Conservation (phyloP, 2,797 vertebrate genomes). For the Micromesistius poutassou region DNA sequence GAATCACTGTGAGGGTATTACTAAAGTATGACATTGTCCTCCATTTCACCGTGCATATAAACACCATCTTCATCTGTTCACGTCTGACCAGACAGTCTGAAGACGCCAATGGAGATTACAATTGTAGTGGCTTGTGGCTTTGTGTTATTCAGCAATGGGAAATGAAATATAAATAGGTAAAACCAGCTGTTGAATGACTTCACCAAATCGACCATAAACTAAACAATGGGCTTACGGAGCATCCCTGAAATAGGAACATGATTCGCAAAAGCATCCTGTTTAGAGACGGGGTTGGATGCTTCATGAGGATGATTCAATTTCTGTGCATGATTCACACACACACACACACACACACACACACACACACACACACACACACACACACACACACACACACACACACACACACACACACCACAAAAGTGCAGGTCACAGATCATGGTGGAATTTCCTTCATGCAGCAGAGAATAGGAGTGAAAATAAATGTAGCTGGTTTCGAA, state of each 20-base stretch:
- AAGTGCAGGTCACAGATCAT: not conserved
- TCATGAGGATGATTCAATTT: not conserved
- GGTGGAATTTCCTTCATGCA: not conserved
- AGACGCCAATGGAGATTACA: not conserved
- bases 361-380: no score
- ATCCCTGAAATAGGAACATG: not conserved
- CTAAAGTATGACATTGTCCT: not conserved
- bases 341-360: no score
- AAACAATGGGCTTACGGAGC: not conserved
- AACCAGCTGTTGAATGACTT: not conserved
- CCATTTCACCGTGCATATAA: not conserved
- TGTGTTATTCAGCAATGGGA: not conserved
- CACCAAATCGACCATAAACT: not conserved
- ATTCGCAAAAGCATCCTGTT: no score
- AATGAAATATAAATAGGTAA: not conserved
- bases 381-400: no score
- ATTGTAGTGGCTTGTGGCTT: not conserved
- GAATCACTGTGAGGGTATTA: not conserved
- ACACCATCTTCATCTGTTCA: slow-evolving; percentile 2
- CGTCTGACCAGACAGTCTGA: not conserved
- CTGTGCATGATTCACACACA: no score
- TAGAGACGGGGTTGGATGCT: not conserved
- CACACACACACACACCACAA: not conserved
- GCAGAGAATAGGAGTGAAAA: not conserved
- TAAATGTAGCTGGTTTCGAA: not conserved